phyloP scores from a whole-genome alignment of 2,888 invertebrate genomes.

The Ornithoptera alexandrae region DNA sequence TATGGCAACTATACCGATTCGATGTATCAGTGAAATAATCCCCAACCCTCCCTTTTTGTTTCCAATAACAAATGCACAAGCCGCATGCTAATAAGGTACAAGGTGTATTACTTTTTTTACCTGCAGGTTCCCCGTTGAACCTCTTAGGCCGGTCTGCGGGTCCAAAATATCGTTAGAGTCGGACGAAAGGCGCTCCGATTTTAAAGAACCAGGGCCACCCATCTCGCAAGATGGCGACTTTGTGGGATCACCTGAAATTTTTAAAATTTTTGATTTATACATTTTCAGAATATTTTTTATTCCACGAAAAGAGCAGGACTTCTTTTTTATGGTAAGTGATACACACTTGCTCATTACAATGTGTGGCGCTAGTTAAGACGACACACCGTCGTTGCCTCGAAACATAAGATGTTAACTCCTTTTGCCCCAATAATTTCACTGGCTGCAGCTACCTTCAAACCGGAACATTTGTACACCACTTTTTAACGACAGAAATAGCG shows the following conservation, averaged over 20 bases:
- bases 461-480: too few relatives aligned
- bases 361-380: too few relatives aligned
- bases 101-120: slow-evolving; percentile 43
- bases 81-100: slow-evolving; percentile 27
- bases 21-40: background rate
- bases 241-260: slow-evolving; percentile 69
- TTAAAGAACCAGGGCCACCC: slow-evolving; percentile 74
- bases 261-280: slow-evolving; percentile 6
- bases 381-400: too few relatives aligned
- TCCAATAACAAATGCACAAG: slow-evolving; percentile 12
- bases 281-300: background rate
- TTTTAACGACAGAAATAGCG: too few relatives aligned
- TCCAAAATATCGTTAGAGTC: slow-evolving; percentile 77
- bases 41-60: background rate
- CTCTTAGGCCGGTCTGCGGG: slow-evolving; percentile 74
- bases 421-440: too few relatives aligned
- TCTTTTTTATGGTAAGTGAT: too few relatives aligned
- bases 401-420: too few relatives aligned
- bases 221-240: slow-evolving; percentile 75
- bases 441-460: too few relatives aligned
- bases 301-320: too few relatives aligned
- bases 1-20: background rate
- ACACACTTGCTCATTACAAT: too few relatives aligned
- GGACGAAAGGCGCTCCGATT: slow-evolving; percentile 74
- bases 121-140: slow-evolving; percentile 66